A percentile compares a stretch with the other conserved stretches of the same genome.
phyloP scores from a whole-genome alignment of 1,140 invertebrate genomes.

The Zaprionus inermis region DNA sequence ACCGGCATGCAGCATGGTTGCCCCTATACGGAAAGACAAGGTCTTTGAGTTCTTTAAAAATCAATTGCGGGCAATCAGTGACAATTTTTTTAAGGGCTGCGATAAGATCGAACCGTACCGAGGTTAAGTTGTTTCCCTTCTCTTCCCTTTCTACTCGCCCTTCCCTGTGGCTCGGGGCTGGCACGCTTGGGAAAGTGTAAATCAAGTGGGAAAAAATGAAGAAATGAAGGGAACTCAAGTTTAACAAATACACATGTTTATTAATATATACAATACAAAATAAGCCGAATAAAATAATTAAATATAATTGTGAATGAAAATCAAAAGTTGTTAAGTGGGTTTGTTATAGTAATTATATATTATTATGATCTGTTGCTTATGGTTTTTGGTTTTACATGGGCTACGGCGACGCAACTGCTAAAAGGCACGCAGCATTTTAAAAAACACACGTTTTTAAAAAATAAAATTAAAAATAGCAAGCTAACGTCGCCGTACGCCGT shows the following conservation, averaged over 20 bases:
- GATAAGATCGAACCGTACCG: conserved; percentile 49
- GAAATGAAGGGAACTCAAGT: conserved; percentile 45
- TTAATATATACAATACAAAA: conserved; percentile 63
- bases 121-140: conserved; percentile 3
- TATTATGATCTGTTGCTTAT: conserved; percentile 15
- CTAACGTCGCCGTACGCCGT: conserved; percentile 36
- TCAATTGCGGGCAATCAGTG: conserved; percentile 58
- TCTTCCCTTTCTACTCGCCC: neutral
- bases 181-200: conserved; percentile 54
- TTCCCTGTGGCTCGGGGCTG: conserved; percentile 30
- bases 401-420: conserved; percentile 68
- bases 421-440: conserved; percentile 83
- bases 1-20: conserved; percentile 61
- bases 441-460: conserved; percentile 82
- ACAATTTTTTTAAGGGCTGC: conserved; percentile 52
- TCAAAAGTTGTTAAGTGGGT: conserved; percentile 39
- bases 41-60: conserved; percentile 33
- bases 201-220: conserved; percentile 30
- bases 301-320: conserved; percentile 54
- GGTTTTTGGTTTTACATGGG: conserved; percentile 11
- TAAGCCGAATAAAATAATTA: conserved; percentile 55
- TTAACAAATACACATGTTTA: conserved; percentile 71
- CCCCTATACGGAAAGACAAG: conserved; percentile 50
- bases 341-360: conserved; percentile 19
- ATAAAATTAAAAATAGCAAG: conserved; percentile 75